Evolutionary conservation across 2,797 vertebrate genomes (phyloP).

Genomic region (Xyrichtys novacula): DNA sequence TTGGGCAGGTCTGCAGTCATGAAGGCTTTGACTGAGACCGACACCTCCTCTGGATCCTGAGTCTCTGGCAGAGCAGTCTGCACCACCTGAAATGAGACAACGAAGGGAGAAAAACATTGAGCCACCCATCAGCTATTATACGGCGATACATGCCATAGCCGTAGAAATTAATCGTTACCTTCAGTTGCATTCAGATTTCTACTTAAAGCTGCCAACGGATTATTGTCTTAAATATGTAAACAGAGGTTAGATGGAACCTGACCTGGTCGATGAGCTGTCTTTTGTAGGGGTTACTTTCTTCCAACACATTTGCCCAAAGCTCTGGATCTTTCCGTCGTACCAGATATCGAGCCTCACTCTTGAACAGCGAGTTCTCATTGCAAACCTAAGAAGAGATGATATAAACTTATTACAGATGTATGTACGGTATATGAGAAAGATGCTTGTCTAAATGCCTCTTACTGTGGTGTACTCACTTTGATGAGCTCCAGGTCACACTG

Average conservation of each 20-base stretch:
- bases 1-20: constrained; percentile 92
- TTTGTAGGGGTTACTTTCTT: constrained; percentile 90
- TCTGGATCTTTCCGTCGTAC: constrained; percentile 92
- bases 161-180: too few relatives aligned
- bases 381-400: constrained; percentile 83
- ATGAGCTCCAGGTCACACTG: constrained; percentile 94
- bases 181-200: too few relatives aligned
- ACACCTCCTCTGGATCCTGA: constrained; percentile 92
- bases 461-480: constrained; percentile 82
- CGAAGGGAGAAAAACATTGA: neutral
- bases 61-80: constrained; percentile 93
- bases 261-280: constrained; percentile 94
- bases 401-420: neutral
- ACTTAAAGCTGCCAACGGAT: too few relatives aligned
- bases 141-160: too few relatives aligned
- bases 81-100: constrained; percentile 80
- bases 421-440: neutral
- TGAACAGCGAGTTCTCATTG: constrained; percentile 95
- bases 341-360: constrained; percentile 92
- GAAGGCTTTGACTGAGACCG: constrained; percentile 91
- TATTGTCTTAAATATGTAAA: too few relatives aligned
- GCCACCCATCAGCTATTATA: too few relatives aligned
- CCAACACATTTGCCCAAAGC: constrained; percentile 92
- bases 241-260: neutral
- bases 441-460: neutral